Evolutionary conservation across 2,888 invertebrate species (phyloP), one percentile per base, ranked within the genome.

Genomic region (Criorhina ranunculi): DNA sequence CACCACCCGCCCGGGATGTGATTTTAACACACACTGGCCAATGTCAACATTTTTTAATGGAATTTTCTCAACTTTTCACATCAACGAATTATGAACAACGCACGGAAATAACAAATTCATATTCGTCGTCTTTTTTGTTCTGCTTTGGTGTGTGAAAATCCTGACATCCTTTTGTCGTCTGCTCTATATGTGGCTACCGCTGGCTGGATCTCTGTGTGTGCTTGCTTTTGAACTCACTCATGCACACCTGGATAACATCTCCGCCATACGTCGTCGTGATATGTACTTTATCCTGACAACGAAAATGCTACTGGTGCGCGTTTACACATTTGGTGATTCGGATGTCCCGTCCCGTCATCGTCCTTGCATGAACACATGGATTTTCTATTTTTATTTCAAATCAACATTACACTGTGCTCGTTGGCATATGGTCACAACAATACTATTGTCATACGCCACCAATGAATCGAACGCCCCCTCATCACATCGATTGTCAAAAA

Each of bases 11-110:
- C 59, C 29, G 40, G 67, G 72, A 49, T 67, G 46, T 67, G 60
- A 66, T 77, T 59, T 53, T 40, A 60, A 83, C 60, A 66, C 60
- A 66, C 72, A 55, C 78, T 33, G 77, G 66, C 59, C 53, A 60
- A 78, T 73, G 78, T 73, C 78, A 72, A 78, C 78, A 73, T 62
- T 78, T 77, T 72, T 83, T 69, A 78, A 83, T 83, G 82, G 78
- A 78, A 82, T 77, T 72, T 59, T 55, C 66, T 82, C 82, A 83
- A 78, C 72, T 72, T 83, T 73, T 73, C 78, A 78, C 72, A 78
- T 78, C 78, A 72, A 53, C 82, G 67, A 82, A 70, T 70, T 66
- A 77, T 72, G 81, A 66, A 78, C 73, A 73, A 73, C 73, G 60
- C 72, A 78, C 55, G 77, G 77, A 69, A 62, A 69, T 62, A 69